Conservation (phyloP, 2,113 vertebrate genomes). For the Puntigrus tetrazona region DNA sequence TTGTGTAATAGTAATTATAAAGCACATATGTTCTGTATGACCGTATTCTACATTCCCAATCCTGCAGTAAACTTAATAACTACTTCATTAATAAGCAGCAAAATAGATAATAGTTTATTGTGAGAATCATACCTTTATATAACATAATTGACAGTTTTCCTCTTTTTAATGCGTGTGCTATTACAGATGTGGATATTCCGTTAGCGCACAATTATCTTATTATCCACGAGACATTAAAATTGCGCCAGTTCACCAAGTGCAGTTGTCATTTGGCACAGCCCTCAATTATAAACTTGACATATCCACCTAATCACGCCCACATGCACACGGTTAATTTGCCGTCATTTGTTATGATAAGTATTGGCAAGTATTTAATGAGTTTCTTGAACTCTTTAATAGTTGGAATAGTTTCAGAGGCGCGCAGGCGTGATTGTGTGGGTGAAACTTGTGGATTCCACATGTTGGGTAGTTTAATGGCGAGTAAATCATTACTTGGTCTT, state of each 20-base stretch:
- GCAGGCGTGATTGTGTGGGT: constrained; percentile 57
- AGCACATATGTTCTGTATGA: too few relatives aligned
- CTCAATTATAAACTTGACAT: constrained; percentile 35
- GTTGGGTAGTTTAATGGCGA: constrained; percentile 27
- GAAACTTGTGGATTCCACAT: constrained; percentile 26
- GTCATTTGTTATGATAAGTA: constrained; percentile 17
- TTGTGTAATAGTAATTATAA: too few relatives aligned
- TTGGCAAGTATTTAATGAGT: constrained; percentile 43
- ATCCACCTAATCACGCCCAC: constrained; percentile 11
- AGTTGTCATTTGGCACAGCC: constrained; percentile 18
- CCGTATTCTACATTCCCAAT: too few relatives aligned
- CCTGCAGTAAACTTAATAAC: too few relatives aligned
- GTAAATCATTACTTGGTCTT: constrained; percentile 81
- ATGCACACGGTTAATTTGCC: constrained; percentile 13
- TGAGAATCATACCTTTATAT: too few relatives aligned
- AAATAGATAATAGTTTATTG: too few relatives aligned
- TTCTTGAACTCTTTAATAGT: neutral
- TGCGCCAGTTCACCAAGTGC: constrained; percentile 32
- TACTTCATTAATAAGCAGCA: too few relatives aligned
- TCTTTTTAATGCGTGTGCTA: constrained; percentile 4
- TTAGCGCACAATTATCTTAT: constrained; percentile 35
- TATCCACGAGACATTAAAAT: constrained; percentile 27
- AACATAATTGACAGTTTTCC: too few relatives aligned
- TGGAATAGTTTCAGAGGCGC: neutral
- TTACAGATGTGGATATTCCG: constrained; percentile 37